Base-by-base conservation (phyloP, 2,888 invertebrate species). In the Hetaerina titia region DNA sequence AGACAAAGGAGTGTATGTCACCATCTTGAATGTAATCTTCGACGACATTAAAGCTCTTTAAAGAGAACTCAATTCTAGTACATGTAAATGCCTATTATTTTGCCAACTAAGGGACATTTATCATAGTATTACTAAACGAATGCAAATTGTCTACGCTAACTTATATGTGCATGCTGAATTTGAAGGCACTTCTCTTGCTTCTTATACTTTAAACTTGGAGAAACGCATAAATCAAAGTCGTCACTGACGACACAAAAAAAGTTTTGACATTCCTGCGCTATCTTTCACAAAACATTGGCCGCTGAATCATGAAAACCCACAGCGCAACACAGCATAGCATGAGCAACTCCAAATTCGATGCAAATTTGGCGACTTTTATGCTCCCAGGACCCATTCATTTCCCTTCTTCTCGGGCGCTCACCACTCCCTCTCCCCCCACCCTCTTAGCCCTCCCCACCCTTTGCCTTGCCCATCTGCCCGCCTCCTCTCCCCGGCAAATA, bases 341-440 rank as follows among this genome's bases (percentile, higher is more conserved):
- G 13, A 81, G 74, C 92, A 19, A 56, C 69, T 92, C 92, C 90
- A 69, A 92, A 92, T 92, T 22, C 92, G 92, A 92, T 92, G 92
- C 92, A 92, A 92, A 92, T 92, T 92, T 69, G 69, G 92, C 22
- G 45, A 64, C 56, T 63, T 92, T 92, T 92, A 92, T 92, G 69
- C 92, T 92, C 69, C 69, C 69, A 69, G 92, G 56, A 69, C 56
- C 92, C 92, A 92, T 92, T 92, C 92, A 64, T 74, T 92, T 92
- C 69, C 92, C 58, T 45, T 45, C 45, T 45, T 45, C 45, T 45
- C 45, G 45, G 45, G 45, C 45, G 45, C 45, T 45, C 45, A 45
- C 56, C 15, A 56, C 64, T 31, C 31, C 92, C 11, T 64, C 81
- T 31, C 4, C 69, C 8, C 22, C 9, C 69, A 22, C 5, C 69